Conservation (phyloP, 2,113 vertebrate species). For the Hiodon tergisus region DNA sequence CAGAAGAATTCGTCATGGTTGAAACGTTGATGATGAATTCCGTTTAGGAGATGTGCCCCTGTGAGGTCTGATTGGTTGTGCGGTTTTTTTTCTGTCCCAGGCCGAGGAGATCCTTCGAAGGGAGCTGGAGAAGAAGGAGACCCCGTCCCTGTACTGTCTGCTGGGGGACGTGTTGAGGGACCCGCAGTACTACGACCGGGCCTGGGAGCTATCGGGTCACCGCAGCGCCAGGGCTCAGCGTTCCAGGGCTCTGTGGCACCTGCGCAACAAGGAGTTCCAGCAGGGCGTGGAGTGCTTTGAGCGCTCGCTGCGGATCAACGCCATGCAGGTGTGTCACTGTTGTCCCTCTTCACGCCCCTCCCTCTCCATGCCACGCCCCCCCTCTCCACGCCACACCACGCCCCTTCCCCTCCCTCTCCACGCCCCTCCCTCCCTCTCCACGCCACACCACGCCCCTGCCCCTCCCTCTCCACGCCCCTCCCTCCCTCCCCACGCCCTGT, state of each 20-base stretch:
- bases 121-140: conserved; percentile 86
- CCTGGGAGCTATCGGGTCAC: conserved; percentile 85
- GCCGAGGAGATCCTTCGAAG: conserved; percentile 83
- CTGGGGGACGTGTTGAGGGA: conserved; percentile 88
- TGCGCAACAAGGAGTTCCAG: conserved; percentile 72
- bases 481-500: too few relatives aligned
- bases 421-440: too few relatives aligned
- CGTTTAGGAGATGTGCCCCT: too few relatives aligned
- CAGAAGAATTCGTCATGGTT: too few relatives aligned
- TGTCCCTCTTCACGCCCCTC: not conserved
- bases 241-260: conserved; percentile 87
- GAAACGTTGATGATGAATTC: too few relatives aligned
- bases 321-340: conserved; percentile 74
- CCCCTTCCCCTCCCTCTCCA: not conserved
- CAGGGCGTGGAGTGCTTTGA: conserved; percentile 86
- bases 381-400: not conserved
- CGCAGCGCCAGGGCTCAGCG: conserved; percentile 86
- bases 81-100: conserved; percentile 47
- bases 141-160: conserved; percentile 78
- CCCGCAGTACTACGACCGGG: conserved; percentile 79
- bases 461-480: too few relatives aligned
- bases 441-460: too few relatives aligned
- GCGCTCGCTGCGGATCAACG: conserved; percentile 76
- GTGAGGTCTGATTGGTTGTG: too few relatives aligned
- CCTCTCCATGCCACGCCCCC: not conserved